These are phyloP conservation scores for Maconellicoccus hirsutus DNA, from an alignment of 1,140 invertebrate genomes.

Conservation along the genomic window DNA sequence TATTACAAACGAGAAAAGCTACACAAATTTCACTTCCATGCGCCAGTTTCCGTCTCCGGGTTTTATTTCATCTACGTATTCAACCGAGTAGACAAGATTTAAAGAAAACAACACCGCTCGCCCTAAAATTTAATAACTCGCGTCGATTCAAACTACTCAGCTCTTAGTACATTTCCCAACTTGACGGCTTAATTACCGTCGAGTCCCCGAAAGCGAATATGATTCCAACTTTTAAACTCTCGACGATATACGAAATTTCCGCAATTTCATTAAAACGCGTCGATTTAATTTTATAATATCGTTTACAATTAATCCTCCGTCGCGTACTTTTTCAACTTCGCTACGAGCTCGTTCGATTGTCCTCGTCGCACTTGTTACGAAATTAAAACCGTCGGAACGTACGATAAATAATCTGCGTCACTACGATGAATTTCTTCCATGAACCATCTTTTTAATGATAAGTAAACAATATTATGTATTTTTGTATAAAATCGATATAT, in stretches of 20 bases:
- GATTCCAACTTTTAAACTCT: neutral
- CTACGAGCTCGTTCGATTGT: too few relatives aligned
- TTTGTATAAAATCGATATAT: too few relatives aligned
- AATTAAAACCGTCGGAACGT: too few relatives aligned
- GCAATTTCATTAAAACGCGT: neutral
- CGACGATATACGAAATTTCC: neutral
- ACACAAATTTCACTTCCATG: neutral
- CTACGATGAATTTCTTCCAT: too few relatives aligned
- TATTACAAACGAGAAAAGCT: too few relatives aligned
- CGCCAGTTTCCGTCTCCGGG: neutral
- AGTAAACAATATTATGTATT: too few relatives aligned
- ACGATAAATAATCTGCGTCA: too few relatives aligned
- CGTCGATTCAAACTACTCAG: neutral
- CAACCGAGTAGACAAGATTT: neutral
- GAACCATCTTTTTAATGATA: too few relatives aligned
- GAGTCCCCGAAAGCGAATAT: neutral
- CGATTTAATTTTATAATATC: neutral
- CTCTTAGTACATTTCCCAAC: neutral
- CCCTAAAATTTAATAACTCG: neutral
- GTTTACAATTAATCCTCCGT: neutral
- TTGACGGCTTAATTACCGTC: neutral
- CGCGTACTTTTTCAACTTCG: too few relatives aligned
- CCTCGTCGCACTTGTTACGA: too few relatives aligned
- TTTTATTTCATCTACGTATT: too few relatives aligned
- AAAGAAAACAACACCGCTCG: neutral